These are phyloP conservation scores for Empidonax alnorum DNA, from an alignment of 2,113 vertebrate species.

Conservation along the genomic window DNA sequence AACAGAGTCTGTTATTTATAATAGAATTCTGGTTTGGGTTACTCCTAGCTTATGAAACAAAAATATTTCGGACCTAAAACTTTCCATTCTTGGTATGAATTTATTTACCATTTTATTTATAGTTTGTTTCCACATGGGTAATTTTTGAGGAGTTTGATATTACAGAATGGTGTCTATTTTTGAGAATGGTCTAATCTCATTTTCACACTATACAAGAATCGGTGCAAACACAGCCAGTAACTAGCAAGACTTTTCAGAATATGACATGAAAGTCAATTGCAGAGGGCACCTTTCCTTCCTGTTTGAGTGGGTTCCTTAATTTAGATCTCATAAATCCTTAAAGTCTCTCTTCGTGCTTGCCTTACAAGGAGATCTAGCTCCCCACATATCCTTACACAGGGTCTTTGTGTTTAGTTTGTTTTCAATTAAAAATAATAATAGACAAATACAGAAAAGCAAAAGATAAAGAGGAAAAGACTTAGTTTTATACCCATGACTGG, in stretches of 20 bases:
- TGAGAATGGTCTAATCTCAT: background rate
- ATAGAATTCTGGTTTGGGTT: background rate
- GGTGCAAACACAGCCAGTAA: background rate
- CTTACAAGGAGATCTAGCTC: background rate
- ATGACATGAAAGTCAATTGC: background rate
- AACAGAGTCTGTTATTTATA: background rate
- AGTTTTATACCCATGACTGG: rapidly evolving
- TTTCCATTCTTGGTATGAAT: background rate
- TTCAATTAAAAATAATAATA: background rate
- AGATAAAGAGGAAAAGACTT: background rate
- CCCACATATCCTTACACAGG: background rate
- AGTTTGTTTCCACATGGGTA: background rate
- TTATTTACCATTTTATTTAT: background rate
- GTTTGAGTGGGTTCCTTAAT: background rate
- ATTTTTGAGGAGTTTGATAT: background rate
- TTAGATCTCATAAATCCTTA: background rate
- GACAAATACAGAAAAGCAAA: background rate
- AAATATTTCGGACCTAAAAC: background rate
- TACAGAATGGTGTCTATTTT: background rate
- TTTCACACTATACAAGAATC: background rate
- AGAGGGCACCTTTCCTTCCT: background rate
- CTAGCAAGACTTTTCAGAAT: background rate
- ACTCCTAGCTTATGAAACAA: background rate
- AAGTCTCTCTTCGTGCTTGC: background rate
- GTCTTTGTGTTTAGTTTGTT: background rate